A percentile compares a stretch with the other conserved stretches of the same genome.
phyloP scores from a whole-genome alignment of 2,797 vertebrate genomes.

The Atherinosoma microstoma region DNA sequence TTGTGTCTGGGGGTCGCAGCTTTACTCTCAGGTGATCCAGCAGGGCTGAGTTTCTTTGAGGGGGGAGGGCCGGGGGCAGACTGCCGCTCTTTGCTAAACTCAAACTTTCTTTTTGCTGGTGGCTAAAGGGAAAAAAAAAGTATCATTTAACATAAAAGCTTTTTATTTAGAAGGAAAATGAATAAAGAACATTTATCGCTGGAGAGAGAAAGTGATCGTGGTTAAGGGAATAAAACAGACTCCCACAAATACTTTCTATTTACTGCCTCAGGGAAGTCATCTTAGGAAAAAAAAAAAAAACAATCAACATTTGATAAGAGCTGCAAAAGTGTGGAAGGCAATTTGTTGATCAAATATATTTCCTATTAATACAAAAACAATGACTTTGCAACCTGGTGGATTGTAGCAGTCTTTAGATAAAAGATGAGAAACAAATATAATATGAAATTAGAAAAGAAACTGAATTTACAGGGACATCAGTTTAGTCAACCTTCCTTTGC shows the following conservation, averaged over 20 bases:
- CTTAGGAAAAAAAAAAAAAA: neutral
- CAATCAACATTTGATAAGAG: neutral
- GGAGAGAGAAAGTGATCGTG: no score
- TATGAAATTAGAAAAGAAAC: neutral
- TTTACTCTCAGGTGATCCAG: conserved; percentile 71
- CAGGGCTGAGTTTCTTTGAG: conserved; percentile 76
- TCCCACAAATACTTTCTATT: neutral
- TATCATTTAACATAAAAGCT: neutral
- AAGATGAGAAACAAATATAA: neutral
- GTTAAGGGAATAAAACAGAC: neutral
- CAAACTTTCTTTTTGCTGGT: conserved; percentile 89
- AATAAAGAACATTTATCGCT: no score
- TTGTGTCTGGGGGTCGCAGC: conserved; percentile 68
- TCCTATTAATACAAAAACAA: neutral
- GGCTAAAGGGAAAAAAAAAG: conserved; percentile 48
- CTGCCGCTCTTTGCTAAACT: conserved; percentile 87
- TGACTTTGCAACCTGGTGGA: neutral
- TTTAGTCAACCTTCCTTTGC: neutral
- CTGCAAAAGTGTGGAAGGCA: neutral
- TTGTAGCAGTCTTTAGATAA: neutral
- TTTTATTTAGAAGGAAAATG: no score
- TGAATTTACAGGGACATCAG: neutral
- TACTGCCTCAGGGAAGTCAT: neutral
- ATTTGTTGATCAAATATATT: neutral
- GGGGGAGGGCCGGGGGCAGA: conserved; percentile 61